These are phyloP conservation scores for Ctenopoma multispine DNA, from an alignment of 2,797 vertebrate species.

Conservation along the genomic window DNA sequence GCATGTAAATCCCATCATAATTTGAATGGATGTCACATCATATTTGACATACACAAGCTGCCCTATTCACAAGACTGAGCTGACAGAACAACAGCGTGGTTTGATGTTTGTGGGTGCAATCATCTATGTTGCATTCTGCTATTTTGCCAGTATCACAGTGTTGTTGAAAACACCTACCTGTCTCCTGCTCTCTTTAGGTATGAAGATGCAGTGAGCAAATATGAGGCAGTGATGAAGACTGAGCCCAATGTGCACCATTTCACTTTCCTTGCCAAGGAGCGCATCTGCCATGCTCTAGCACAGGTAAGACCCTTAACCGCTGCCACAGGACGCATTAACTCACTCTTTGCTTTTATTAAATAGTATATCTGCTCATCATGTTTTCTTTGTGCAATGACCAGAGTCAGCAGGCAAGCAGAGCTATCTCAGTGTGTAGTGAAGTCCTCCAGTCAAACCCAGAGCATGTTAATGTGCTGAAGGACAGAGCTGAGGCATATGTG, in stretches of 20 bases:
- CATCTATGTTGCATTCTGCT: slow-evolving; percentile 26
- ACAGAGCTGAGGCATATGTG: slow-evolving; percentile 93
- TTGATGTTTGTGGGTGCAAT: slow-evolving; percentile 32
- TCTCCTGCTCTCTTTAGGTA: slow-evolving; percentile 81
- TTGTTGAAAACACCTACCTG: slow-evolving; percentile 15
- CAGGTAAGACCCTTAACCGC: slow-evolving; percentile 82
- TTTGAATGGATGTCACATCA: slow-evolving; percentile 42
- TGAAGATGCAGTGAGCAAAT: slow-evolving; percentile 92
- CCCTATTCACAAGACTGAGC: slow-evolving; percentile 24
- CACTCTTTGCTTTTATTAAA: background rate
- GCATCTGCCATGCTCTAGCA: slow-evolving; percentile 93
- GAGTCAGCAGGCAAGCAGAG: slow-evolving; percentile 88
- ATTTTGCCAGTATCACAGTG: background rate
- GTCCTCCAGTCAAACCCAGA: slow-evolving; percentile 87
- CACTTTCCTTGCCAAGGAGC: slow-evolving; percentile 89
- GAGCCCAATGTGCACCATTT: slow-evolving; percentile 90
- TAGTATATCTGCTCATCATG: background rate
- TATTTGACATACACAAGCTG: slow-evolving; percentile 24
- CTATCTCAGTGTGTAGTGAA: slow-evolving; percentile 89
- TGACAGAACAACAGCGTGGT: background rate
- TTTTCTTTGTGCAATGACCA: slow-evolving; percentile 59
- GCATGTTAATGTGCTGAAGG: slow-evolving; percentile 91
- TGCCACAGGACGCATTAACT: background rate
- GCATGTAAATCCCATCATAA: slow-evolving; percentile 35
- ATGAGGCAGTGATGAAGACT: slow-evolving; percentile 91